phyloP scores from a whole-genome alignment of 2,797 vertebrate genomes.

The Vespertilio murinus region DNA sequence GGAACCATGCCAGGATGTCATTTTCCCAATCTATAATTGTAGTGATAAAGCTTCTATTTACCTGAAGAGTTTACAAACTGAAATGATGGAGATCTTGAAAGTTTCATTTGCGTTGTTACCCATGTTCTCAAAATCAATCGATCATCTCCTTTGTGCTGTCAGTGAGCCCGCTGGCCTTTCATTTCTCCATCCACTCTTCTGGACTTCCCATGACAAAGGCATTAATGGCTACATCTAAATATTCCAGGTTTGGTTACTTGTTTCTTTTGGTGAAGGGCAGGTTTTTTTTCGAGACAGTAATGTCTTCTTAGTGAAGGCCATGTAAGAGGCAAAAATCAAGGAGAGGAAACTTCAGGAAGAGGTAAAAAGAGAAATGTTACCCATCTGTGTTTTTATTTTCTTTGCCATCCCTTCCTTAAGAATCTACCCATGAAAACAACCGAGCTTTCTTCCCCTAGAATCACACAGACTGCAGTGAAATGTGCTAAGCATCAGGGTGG shows the following conservation, averaged over 20 bases:
- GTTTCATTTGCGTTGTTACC: background rate
- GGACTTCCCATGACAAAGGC: background rate
- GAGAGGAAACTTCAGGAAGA: background rate
- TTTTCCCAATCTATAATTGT: background rate
- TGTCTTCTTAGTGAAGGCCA: background rate
- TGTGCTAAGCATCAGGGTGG: background rate
- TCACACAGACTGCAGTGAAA: background rate
- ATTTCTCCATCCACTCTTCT: background rate
- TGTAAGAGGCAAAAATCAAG: background rate
- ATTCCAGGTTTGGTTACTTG: background rate
- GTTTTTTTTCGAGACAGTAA: background rate
- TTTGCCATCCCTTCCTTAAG: background rate
- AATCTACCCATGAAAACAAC: background rate
- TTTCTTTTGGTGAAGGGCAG: background rate
- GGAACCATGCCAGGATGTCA: background rate
- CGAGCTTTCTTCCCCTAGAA: background rate
- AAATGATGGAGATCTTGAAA: conserved; percentile 24
- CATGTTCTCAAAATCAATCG: background rate
- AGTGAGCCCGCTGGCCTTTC: background rate
- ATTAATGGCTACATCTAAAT: background rate
- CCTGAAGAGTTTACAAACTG: background rate
- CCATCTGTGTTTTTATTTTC: background rate
- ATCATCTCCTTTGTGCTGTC: background rate
- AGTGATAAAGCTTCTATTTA: background rate
- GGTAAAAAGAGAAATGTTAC: background rate